Percentiles rank a stretch among this genome's conserved stretches.
Evolutionary conservation across 2,888 invertebrate genomes (phyloP).

Genomic region (Luffia ferchaultella): DNA sequence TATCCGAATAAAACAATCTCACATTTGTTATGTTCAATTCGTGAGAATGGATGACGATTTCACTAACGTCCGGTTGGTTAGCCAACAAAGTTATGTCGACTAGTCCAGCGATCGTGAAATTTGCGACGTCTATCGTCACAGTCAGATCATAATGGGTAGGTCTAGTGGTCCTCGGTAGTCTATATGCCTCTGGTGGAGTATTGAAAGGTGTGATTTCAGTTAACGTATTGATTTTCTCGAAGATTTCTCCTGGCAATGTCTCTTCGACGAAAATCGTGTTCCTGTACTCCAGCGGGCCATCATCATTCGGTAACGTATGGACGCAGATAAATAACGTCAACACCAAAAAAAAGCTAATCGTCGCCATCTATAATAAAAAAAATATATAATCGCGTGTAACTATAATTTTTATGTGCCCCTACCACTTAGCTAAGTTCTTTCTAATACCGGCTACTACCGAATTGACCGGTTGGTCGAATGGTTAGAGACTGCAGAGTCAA

Average conservation of each 20-base stretch:
- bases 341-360: constrained; percentile 27
- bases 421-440: no score
- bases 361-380: constrained; percentile 41
- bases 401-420: no score
- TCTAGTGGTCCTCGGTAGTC: constrained; percentile 52
- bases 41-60: constrained; percentile 41
- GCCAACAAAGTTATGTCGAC: constrained; percentile 37
- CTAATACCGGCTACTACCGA: no score
- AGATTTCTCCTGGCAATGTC: constrained; percentile 35
- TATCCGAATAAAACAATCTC: constrained; percentile 37
- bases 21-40: constrained; percentile 31
- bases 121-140: constrained; percentile 44
- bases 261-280: constrained; percentile 51
- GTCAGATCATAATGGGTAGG: constrained; percentile 61
- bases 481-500: no score
- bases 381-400: no score
- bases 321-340: constrained; percentile 25
- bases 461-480: no score
- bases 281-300: constrained; percentile 19
- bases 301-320: constrained; percentile 22
- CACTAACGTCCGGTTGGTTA: constrained; percentile 26
- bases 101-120: constrained; percentile 31
- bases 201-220: constrained; percentile 13
- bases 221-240: constrained; percentile 27
- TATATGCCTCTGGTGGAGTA: constrained; percentile 25